Conservation (phyloP, 2,797 vertebrate species). For the Falco cherrug region DNA sequence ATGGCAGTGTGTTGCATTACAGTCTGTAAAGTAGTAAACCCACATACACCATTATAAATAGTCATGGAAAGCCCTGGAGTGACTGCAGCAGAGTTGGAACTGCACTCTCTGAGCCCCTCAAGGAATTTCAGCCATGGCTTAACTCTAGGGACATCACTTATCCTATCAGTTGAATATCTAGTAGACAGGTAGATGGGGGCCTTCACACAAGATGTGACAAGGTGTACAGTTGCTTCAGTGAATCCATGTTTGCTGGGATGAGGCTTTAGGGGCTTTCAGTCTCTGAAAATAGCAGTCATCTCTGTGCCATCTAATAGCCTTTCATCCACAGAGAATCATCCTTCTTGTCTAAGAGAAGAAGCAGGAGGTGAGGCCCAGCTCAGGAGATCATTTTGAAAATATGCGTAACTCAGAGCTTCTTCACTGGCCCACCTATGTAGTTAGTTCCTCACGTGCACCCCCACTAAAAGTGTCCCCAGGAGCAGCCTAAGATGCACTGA, state of each 20-base stretch:
- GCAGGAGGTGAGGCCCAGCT: background rate
- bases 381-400: background rate
- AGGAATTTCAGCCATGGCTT: background rate
- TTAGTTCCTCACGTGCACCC: background rate
- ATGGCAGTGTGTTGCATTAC: slow-evolving; percentile 36
- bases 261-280: slow-evolving; percentile 29
- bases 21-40: slow-evolving; percentile 44
- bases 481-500: background rate
- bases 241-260: slow-evolving; percentile 2
- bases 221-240: slow-evolving; percentile 43
- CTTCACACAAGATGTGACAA: slow-evolving; percentile 64
- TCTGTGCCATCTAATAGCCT: background rate
- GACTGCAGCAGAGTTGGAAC: slow-evolving; percentile 1
- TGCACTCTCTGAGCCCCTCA: background rate
- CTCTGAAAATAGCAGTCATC: background rate
- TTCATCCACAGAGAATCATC: background rate
- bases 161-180: slow-evolving; percentile 36
- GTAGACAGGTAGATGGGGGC: slow-evolving; percentile 61
- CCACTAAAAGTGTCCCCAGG: fast-evolving
- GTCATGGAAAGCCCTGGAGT: slow-evolving; percentile 33
- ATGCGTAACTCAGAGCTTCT: background rate
- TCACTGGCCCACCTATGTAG: background rate
- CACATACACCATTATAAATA: slow-evolving; percentile 48
- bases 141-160: slow-evolving; percentile 33
- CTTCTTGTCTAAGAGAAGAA: background rate